phyloP scores from a whole-genome alignment of 1,140 invertebrate genomes.

The Thereuonema tuberculata region DNA sequence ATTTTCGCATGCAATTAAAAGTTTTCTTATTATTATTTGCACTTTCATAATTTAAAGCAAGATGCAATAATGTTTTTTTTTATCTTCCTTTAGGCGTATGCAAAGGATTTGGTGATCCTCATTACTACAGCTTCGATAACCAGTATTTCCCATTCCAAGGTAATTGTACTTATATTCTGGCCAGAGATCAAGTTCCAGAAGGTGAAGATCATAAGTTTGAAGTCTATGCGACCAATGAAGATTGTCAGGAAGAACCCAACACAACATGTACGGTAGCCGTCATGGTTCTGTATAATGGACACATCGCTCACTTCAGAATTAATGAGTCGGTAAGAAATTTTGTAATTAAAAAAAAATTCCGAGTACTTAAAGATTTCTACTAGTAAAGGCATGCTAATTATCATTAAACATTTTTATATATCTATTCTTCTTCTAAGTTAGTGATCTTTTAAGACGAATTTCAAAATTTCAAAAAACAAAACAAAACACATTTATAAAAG shows the following conservation, averaged over 20 bases:
- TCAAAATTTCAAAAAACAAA: too few species aligned
- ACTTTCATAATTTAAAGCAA: too few species aligned
- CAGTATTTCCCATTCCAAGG: conserved; percentile 52
- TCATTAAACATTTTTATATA: too few species aligned
- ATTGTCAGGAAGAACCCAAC: conserved; percentile 38
- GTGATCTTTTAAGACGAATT: too few species aligned
- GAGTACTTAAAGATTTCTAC: too few species aligned
- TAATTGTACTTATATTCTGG: conserved; percentile 64
- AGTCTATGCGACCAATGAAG: conserved; percentile 45
- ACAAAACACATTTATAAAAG: too few species aligned
- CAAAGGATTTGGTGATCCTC: conserved; percentile 50
- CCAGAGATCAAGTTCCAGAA: conserved; percentile 39
- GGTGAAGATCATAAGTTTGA: conserved; percentile 27
- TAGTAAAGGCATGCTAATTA: too few species aligned
- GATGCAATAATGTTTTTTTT: background rate
- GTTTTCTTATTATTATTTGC: too few species aligned
- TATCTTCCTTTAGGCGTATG: conserved; percentile 39
- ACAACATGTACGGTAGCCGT: conserved; percentile 45
- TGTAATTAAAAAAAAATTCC: too few species aligned
- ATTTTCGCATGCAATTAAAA: too few species aligned
- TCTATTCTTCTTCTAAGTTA: too few species aligned
- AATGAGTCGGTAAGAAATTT: conserved; percentile 16
- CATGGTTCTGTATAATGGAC: conserved; percentile 46
- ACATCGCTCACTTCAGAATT: conserved; percentile 37
- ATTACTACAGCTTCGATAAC: conserved; percentile 57